phyloP scores from a whole-genome alignment of 2,888 invertebrate genomes.

The Nomada ruficornis region DNA sequence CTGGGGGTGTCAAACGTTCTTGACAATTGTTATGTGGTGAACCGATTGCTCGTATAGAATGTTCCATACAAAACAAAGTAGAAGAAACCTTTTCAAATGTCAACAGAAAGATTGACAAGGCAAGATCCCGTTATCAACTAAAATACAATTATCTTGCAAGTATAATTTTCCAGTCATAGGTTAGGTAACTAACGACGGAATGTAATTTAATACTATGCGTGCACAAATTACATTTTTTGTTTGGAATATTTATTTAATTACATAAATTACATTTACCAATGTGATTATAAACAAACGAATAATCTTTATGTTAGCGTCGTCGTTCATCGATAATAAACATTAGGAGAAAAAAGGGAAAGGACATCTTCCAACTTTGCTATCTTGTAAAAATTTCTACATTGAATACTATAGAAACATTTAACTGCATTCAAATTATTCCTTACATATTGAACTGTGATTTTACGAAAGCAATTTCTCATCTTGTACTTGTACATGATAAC shows the following conservation, averaged over 20 bases:
- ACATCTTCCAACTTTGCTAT: slow-evolving; percentile 24
- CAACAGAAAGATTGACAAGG: slow-evolving; percentile 18
- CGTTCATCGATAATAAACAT: slow-evolving; percentile 36
- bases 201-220: neutral
- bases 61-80: slow-evolving; percentile 30
- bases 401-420: neutral
- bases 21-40: slow-evolving; percentile 37
- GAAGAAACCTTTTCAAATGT: slow-evolving; percentile 14
- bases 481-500: slow-evolving; percentile 3
- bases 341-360: neutral
- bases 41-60: slow-evolving; percentile 27
- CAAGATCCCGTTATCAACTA: neutral
- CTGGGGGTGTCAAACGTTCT: slow-evolving; percentile 47
- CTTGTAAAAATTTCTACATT: neutral
- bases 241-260: neutral
- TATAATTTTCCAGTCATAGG: slow-evolving; percentile 42
- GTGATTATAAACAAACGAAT: slow-evolving; percentile 22
- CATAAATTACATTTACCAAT: neutral
- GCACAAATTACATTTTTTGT: neutral
- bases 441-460: neutral
- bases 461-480: neutral
- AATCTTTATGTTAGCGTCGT: slow-evolving; percentile 32
- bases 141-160: slow-evolving; percentile 37
- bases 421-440: neutral
- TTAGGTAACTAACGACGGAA: slow-evolving; percentile 15